Base-by-base conservation (phyloP, 2,113 vertebrate genomes). In the Polypterus senegalus region DNA sequence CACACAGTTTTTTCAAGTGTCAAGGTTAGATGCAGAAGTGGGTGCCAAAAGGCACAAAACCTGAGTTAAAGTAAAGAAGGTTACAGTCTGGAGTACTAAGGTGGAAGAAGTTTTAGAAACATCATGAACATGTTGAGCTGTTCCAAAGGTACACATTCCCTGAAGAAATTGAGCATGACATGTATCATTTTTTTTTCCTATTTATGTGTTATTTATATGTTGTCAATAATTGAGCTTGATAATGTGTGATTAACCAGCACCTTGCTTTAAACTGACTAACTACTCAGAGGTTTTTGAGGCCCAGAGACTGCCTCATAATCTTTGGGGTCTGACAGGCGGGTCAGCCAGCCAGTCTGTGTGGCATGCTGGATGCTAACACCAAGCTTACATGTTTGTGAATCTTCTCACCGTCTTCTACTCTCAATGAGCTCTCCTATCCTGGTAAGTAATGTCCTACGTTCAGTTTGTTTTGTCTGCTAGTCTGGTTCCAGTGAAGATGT, bases 201-300 rank as follows among this genome's bases (percentile, higher is more conserved):
- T 27, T 6, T 62, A 9, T 66, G 61, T 70, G 54, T 9, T 49
- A 65, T 45, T 6, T 27, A 11, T 27, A 11, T 27, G 27, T 7
- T 57, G 10, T 44, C 27, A 57, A 9, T 57, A 27, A 44, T 44
- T 62, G 9, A 46, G 78, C 80, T 65, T 77, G 74, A 81, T 80
- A 75, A 71, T 78, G 76, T 86, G 77, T 86, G 76, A 88, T 90
- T 96, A 96, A 95, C 88, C 85, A 86, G 91, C 91, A 81, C 91
- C 93, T 91, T 94, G 92, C 93, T 97, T 94, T 85, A 87, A 88
- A 93, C 89, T 90, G 81, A 98, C 96, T 98, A 98, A 98, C 94
- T 88, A 81, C 83, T 72, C 71, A 77, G 76, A 64, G 67, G 27
- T 27, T 27, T 27, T 27, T 27, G 27, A 27, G 27, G 27, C 27